Percentiles rank a stretch among this genome's conserved stretches.
Conservation (phyloP, 1,140 invertebrate species). For the Cydia strobilella region DNA sequence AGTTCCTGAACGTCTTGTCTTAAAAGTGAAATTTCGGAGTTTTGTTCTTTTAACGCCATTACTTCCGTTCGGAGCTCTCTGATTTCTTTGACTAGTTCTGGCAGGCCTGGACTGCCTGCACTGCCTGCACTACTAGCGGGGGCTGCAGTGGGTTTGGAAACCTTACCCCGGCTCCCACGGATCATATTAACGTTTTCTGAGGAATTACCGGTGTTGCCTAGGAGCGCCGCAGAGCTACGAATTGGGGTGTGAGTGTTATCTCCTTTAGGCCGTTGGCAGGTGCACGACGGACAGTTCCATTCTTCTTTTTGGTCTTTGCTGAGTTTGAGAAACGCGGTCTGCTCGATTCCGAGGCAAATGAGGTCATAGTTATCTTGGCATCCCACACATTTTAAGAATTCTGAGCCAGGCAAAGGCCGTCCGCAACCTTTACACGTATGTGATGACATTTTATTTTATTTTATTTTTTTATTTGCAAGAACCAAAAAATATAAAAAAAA, state of each 20-base stretch:
- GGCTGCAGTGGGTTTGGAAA: not conserved
- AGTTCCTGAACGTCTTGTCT: conserved; percentile 4
- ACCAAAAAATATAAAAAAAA: too few species aligned
- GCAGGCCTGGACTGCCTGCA: not conserved
- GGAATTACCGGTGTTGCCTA: not conserved
- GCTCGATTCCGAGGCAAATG: not conserved
- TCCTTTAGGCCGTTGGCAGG: not conserved
- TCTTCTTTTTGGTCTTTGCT: not conserved
- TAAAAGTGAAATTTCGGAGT: conserved; percentile 5
- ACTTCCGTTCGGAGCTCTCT: not conserved
- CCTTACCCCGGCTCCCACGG: not conserved
- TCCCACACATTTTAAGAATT: not conserved
- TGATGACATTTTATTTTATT: not conserved
- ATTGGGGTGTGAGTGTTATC: not conserved
- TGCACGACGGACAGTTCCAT: conserved; percentile 5
- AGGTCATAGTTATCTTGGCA: not conserved
- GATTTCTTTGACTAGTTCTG: not conserved
- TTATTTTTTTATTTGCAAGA: too few species aligned
- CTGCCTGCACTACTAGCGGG: too few species aligned
- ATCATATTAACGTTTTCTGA: not conserved
- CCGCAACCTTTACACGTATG: not conserved
- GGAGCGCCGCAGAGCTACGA: not conserved
- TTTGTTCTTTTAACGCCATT: not conserved
- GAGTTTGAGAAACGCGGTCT: not conserved
- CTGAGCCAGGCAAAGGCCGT: not conserved